Conservation (phyloP, 30 jellyfish, hydroid and myxozoan species). For the Aurelia aurita complex sp. Pacific region DNA sequence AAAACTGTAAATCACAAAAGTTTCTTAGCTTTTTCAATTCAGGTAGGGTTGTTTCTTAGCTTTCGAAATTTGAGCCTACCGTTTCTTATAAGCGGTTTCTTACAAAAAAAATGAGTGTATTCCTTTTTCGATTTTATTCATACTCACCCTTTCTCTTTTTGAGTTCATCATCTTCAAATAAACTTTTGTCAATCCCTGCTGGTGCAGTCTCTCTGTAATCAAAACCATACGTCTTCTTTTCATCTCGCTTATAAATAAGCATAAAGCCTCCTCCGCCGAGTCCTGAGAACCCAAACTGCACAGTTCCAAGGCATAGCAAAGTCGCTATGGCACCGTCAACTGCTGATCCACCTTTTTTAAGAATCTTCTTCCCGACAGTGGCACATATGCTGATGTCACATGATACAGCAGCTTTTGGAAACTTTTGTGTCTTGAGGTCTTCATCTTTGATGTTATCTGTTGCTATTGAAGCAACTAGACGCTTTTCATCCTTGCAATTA, state of each 20-base stretch:
- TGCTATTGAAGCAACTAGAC: constrained; percentile 7
- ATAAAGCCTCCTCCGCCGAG: constrained; percentile 98
- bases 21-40: too few relatives aligned
- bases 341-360: constrained; percentile 70
- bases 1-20: too few relatives aligned
- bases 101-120: too few relatives aligned
- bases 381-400: constrained; percentile 63
- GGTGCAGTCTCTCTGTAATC: constrained; percentile 93
- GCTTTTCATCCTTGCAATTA: background rate
- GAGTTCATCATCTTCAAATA: constrained; percentile 53
- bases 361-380: constrained; percentile 62
- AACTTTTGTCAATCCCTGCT: constrained; percentile 18
- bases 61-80: too few relatives aligned
- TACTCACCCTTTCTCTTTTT: constrained; percentile 31
- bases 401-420: constrained; percentile 57
- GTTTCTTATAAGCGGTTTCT: too few relatives aligned
- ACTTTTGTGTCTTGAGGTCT: background rate
- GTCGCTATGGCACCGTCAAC: constrained; percentile 86
- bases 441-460: constrained; percentile 36
- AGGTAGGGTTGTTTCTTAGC: too few relatives aligned
- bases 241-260: constrained; percentile 58
- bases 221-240: constrained; percentile 35
- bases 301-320: constrained; percentile 63
- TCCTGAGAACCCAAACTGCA: constrained; percentile 80
- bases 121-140: background rate